A percentile compares a stretch with the other conserved stretches of the same genome.
Evolutionary conservation across 2,797 vertebrate species (phyloP).

Genomic region (Esox lucius): DNA sequence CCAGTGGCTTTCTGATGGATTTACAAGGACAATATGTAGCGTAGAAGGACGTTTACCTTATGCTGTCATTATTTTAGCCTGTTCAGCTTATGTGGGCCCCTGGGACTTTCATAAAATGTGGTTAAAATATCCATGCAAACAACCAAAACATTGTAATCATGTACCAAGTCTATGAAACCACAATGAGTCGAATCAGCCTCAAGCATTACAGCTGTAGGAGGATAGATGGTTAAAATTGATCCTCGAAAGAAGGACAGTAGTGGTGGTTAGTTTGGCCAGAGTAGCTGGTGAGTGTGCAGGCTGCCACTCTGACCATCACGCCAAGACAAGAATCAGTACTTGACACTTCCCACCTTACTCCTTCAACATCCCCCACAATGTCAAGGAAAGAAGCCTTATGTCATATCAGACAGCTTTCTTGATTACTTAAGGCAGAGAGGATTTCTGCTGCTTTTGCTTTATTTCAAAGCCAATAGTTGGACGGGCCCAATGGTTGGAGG

Average conservation of each 20-base stretch:
- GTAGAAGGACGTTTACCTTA: neutral
- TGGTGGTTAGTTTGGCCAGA: neutral
- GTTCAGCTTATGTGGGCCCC: neutral
- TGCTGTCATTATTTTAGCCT: neutral
- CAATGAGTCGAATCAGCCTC: neutral
- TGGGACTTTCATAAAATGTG: neutral
- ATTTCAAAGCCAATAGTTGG: constrained; percentile 12
- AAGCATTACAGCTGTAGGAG: neutral
- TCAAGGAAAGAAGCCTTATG: neutral
- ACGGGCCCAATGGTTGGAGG: constrained; percentile 32
- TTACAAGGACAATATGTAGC: constrained; percentile 20
- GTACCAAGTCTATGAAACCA: neutral
- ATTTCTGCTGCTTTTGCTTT: constrained; percentile 47
- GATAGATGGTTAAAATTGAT: neutral
- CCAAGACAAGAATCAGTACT: constrained; percentile 7
- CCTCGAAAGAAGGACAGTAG: neutral
- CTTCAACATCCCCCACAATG: neutral
- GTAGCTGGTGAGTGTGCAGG: neutral
- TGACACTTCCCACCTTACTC: neutral
- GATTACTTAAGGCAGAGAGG: constrained; percentile 18
- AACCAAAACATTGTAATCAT: neutral
- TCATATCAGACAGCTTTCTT: neutral
- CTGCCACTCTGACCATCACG: neutral
- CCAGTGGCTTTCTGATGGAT: neutral
- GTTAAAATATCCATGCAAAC: neutral